Conservation (phyloP, 2,113 vertebrate genomes). For the Paratilapia polleni region DNA sequence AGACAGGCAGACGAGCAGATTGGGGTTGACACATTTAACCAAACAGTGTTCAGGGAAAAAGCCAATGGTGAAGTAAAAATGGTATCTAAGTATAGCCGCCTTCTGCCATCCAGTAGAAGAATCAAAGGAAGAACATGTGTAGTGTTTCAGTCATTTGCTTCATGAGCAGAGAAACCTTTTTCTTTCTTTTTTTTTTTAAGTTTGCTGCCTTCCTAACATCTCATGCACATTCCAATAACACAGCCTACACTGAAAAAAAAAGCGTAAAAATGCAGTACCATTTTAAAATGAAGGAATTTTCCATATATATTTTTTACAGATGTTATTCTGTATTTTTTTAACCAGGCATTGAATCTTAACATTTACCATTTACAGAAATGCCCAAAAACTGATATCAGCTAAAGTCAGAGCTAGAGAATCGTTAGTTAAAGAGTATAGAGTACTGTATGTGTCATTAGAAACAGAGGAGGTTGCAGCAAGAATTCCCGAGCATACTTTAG, state of each 20-base stretch:
- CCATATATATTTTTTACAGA: no score
- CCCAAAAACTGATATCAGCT: no score
- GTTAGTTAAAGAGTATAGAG: no score
- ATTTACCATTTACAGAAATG: no score
- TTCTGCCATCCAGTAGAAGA: background rate
- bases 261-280: no score
- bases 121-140: background rate
- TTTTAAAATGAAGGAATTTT: no score
- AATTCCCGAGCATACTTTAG: no score
- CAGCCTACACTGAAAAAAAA: background rate
- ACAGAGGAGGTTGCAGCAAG: no score
- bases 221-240: background rate
- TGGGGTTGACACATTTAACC: constrained; percentile 9
- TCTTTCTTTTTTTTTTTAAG: background rate
- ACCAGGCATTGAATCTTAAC: no score
- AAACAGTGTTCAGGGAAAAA: background rate
- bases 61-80: background rate
- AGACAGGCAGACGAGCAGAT: background rate
- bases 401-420: no score
- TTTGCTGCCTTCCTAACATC: background rate
- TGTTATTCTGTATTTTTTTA: no score
- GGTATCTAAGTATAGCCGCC: background rate
- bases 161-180: background rate
- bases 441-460: no score
- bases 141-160: background rate